These are phyloP conservation scores for Telmatherina bonti DNA, from an alignment of 2,797 vertebrate genomes.

Conservation along the genomic window DNA sequence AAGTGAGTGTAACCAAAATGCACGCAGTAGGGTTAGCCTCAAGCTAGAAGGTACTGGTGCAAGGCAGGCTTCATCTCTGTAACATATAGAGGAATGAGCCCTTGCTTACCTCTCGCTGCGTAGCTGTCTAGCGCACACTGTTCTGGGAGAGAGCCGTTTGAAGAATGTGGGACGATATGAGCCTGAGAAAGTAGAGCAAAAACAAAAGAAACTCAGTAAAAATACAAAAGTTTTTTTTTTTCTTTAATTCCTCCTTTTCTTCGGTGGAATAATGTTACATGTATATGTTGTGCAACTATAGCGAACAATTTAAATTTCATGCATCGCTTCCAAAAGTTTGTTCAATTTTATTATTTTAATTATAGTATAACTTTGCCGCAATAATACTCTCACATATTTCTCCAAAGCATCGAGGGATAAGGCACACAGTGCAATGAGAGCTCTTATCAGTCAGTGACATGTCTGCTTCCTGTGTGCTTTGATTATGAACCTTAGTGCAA, in stretches of 20 bases:
- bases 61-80: conserved; percentile 35
- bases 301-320: neutral
- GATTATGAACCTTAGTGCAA: conserved; percentile 67
- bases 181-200: conserved; percentile 8
- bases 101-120: conserved; percentile 21
- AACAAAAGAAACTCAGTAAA: neutral
- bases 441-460: conserved; percentile 44
- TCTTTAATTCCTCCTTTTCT: neutral
- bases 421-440: conserved; percentile 14
- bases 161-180: conserved; percentile 25
- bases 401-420: conserved; percentile 8
- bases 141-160: conserved; percentile 12
- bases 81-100: conserved; percentile 37
- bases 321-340: neutral
- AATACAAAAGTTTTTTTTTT: neutral
- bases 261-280: neutral
- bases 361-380: neutral
- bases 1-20: conserved; percentile 70
- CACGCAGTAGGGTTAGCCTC: conserved; percentile 57
- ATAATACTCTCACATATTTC: neutral
- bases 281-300: neutral
- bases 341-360: neutral
- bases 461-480: conserved; percentile 58
- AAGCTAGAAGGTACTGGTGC: conserved; percentile 53
- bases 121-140: conserved; percentile 13